Base-by-base conservation (phyloP, 2,797 vertebrate species). In the Danio jaintianensis region DNA sequence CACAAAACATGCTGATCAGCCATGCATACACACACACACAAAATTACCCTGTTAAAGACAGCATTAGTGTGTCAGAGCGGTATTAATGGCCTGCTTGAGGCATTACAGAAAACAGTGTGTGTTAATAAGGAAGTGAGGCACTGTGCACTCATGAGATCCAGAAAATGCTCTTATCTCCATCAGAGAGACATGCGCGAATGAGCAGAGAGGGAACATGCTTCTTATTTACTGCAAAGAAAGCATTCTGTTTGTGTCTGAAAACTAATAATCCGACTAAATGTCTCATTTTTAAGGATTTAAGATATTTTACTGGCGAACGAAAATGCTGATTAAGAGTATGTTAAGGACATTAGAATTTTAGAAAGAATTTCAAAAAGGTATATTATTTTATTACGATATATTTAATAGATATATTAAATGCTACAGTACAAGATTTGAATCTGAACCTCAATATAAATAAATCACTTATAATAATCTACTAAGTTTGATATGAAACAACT, bases 51-150 rank as follows among this genome's bases (percentile, higher is more conserved):
- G 53, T 10, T 18, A 40, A 64, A 55, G 42, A 58, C 20, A 50
- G 68, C 47, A 40, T 4, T 29, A 47, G 10, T 29, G n/a, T 66
- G 76, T 72, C 20, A 75, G 12, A 48, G 3, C 5, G 0, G 8
- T 13, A 45, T 13, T 64, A 73, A 77, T 78, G 74, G 48, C 13
- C 43, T 47, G 40, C 47, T 75, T 40, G 13, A 22, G 22, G 56
- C 47, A 11, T 62, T 71, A 43, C 7, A 69, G 76, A 78, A 59
- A 61, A 63, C 43, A 58, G 20, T 9, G 53, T 0, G 16, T 59
- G 56, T 43, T 79, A 50, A 61, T 76, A 9, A 11, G 56, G 59
- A 55, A 59, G 74, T 40, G 16, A 36, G 52, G 56, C n/a, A n/a
- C 55, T 16, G 15, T 0, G 42, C 61, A 66, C 59, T 55, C 22